Percentiles rank a stretch among this genome's conserved stretches.
phyloP scores from a whole-genome alignment of 2,888 invertebrate genomes.

The Choristoneura rosaceana region DNA sequence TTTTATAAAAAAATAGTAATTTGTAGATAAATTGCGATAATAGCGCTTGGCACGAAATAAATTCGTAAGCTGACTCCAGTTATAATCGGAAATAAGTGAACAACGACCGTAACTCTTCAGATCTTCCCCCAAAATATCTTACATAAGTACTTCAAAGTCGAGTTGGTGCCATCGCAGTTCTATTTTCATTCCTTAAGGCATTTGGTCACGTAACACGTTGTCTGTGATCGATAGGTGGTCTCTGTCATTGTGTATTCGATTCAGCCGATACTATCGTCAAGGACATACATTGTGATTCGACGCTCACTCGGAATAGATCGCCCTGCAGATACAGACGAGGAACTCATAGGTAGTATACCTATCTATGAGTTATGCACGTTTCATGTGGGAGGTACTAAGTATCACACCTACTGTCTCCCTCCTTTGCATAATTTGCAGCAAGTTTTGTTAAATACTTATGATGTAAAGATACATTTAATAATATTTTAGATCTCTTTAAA shows the following conservation, averaged over 20 bases:
- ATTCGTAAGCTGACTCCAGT: neutral
- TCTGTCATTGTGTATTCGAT: constrained; percentile 73
- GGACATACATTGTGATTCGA: constrained; percentile 79
- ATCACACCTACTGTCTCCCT: neutral
- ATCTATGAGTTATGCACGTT: constrained; percentile 18
- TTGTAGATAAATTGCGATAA: neutral
- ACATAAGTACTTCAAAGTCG: neutral
- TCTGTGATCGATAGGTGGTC: constrained; percentile 70
- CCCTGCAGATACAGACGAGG: constrained; percentile 59
- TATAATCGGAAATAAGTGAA: neutral
- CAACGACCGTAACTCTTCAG: neutral
- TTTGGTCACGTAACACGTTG: constrained; percentile 29
- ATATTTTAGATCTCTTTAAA: too few relatives aligned
- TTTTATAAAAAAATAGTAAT: neutral
- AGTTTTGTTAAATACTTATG: too few relatives aligned
- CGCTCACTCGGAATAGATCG: constrained; percentile 79
- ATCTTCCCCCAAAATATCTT: neutral
- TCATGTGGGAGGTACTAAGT: neutral
- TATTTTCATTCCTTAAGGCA: constrained; percentile 13
- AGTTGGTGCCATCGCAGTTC: neutral
- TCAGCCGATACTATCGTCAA: constrained; percentile 73
- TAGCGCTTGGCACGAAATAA: neutral
- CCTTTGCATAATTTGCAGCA: neutral
- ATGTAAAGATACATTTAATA: too few relatives aligned
- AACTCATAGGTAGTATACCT: constrained; percentile 3